Evolutionary conservation across 1,140 invertebrate species (phyloP).

Genomic region (Luehdorfia chinensis): DNA sequence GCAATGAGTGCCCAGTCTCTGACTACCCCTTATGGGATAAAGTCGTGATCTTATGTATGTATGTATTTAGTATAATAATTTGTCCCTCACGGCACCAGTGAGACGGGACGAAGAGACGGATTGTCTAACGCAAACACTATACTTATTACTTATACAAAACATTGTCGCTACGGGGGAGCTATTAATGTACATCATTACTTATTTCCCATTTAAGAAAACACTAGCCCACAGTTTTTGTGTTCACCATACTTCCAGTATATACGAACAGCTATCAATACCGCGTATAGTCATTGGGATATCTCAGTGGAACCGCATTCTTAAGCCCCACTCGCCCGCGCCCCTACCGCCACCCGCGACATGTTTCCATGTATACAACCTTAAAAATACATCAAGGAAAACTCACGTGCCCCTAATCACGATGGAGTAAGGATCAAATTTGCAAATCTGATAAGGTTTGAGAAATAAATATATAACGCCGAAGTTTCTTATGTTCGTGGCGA

Average conservation of each 20-base stretch:
- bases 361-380: conserved; percentile 28
- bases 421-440: conserved; percentile 20
- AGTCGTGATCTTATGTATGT: no score
- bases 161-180: no score
- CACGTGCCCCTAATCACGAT: conserved; percentile 15
- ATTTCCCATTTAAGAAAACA: conserved; percentile 1
- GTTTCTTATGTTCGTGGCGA: conserved; percentile 31
- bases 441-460: conserved; percentile 3
- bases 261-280: conserved; percentile 53
- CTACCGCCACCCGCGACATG: conserved; percentile 29
- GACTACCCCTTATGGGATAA: no score
- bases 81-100: no score
- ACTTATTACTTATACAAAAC: no score
- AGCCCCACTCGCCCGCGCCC: conserved; percentile 42
- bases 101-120: no score
- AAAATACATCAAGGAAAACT: conserved; percentile 16
- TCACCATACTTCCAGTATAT: conserved; percentile 41
- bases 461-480: conserved; percentile 22
- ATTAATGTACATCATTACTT: no score
- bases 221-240: conserved; percentile 31
- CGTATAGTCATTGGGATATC: conserved; percentile 64
- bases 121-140: no score
- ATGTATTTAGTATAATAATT: no score
- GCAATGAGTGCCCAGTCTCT: no score
- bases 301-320: conserved; percentile 65